Conservation (phyloP, 1,140 invertebrate genomes). For the Ditylenchus dipsaci region DNA sequence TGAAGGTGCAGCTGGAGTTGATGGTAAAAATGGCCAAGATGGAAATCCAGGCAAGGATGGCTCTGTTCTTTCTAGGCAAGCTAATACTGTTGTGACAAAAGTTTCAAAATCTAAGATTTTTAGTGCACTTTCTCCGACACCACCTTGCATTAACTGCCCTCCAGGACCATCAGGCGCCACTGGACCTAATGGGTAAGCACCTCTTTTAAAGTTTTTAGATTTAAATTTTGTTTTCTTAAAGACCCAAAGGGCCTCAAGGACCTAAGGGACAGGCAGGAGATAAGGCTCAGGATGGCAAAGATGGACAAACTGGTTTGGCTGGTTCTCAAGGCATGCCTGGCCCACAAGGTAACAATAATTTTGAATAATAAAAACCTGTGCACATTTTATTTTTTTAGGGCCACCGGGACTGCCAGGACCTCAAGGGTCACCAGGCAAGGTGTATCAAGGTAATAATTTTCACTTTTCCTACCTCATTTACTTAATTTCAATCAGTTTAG, state of each 20-base stretch:
- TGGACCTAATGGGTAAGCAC: background rate
- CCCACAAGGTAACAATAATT: conserved; percentile 14
- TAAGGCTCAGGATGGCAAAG: conserved; percentile 27
- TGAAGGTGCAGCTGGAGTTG: conserved; percentile 26
- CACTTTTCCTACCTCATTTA: background rate
- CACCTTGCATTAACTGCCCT: conserved; percentile 57
- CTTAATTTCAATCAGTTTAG: background rate
- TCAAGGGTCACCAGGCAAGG: conserved; percentile 40
- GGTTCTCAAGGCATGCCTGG: conserved; percentile 38
- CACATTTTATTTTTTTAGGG: too few relatives aligned
- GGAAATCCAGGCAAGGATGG: conserved; percentile 39
- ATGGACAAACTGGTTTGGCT: conserved; percentile 49
- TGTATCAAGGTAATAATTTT: conserved; percentile 26
- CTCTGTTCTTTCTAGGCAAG: conserved; percentile 32
- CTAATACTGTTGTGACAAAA: background rate
- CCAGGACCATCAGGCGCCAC: conserved; percentile 41
- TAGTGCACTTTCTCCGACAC: conserved; percentile 6
- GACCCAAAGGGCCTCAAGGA: conserved; percentile 56
- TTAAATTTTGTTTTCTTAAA: conserved; percentile 30
- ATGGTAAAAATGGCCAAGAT: conserved; percentile 50
- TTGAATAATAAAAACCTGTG: too few relatives aligned
- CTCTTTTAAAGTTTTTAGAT: background rate
- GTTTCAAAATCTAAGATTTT: background rate
- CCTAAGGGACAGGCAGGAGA: conserved; percentile 49
- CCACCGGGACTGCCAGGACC: conserved; percentile 51